phyloP scores from a whole-genome alignment of 2,888 invertebrate species.

The Drosophila mayaguana region DNA sequence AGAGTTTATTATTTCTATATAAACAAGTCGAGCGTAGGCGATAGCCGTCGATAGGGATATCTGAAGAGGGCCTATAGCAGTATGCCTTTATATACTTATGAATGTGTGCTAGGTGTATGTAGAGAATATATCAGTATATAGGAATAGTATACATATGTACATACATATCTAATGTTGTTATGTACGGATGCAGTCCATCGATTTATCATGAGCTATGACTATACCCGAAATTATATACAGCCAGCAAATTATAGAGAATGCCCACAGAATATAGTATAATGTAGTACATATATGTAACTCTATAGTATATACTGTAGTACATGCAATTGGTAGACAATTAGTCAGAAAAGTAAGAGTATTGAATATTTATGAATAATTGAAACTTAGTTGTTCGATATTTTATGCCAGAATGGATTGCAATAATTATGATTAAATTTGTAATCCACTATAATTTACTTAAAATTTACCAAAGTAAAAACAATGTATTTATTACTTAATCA shows the following conservation, averaged over 20 bases:
- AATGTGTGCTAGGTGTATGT: background rate
- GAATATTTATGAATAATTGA: background rate
- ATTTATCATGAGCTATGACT: background rate
- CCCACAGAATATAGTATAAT: background rate
- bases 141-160: background rate
- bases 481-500: background rate
- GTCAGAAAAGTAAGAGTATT: background rate
- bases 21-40: background rate
- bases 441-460: background rate
- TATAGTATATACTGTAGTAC: no score
- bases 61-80: background rate
- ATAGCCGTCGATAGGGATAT: background rate
- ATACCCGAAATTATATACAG: background rate
- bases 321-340: background rate
- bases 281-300: no score
- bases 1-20: background rate
- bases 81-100: background rate
- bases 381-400: background rate
- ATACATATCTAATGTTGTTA: background rate
- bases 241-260: background rate
- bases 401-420: background rate
- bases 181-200: background rate
- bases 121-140: no score
- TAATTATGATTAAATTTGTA: background rate
- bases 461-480: background rate